Evolutionary conservation across 2,797 vertebrate genomes (phyloP).

Genomic region (Poeciliopsis paucimaculata): DNA sequence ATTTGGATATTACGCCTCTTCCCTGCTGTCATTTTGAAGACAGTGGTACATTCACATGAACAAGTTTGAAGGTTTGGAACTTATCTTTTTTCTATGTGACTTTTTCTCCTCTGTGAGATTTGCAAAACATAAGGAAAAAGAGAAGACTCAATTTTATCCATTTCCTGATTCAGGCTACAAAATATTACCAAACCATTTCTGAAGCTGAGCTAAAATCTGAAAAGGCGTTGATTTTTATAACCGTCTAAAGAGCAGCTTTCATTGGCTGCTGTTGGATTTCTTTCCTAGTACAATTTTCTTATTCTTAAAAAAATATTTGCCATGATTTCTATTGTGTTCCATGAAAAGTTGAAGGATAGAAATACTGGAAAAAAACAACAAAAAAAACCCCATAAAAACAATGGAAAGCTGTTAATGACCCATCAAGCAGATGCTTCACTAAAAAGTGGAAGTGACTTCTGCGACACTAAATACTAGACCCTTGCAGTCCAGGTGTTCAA

Average conservation of each 20-base stretch:
- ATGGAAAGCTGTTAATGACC: not conserved
- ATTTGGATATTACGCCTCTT: not conserved
- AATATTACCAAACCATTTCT: constrained; percentile 1
- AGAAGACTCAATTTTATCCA: not conserved
- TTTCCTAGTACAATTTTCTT: constrained; percentile 27
- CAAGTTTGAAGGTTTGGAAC: constrained; percentile 13
- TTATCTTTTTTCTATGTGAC: not conserved
- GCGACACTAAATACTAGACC: constrained; percentile 17
- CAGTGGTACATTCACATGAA: not conserved
- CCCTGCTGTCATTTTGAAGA: not conserved
- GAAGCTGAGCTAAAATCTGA: constrained; percentile 15
- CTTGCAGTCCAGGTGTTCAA: constrained; percentile 21
- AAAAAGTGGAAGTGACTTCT: constrained; percentile 14
- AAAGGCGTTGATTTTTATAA: constrained; percentile 37
- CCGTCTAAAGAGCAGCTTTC: not conserved
- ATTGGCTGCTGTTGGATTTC: constrained; percentile 25
- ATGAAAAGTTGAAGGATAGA: constrained; percentile 3
- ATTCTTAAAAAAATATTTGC: constrained; percentile 36
- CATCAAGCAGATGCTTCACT: constrained; percentile 22
- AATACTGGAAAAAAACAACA: constrained; percentile 6
- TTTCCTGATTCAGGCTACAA: constrained; percentile 14
- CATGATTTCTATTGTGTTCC: constrained; percentile 22
- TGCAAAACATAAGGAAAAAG: not conserved
- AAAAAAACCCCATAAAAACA: not conserved
- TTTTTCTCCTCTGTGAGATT: not conserved